These are phyloP conservation scores for Diarsia brunnea DNA, from an alignment of 2,888 invertebrate genomes.

Conservation along the genomic window DNA sequence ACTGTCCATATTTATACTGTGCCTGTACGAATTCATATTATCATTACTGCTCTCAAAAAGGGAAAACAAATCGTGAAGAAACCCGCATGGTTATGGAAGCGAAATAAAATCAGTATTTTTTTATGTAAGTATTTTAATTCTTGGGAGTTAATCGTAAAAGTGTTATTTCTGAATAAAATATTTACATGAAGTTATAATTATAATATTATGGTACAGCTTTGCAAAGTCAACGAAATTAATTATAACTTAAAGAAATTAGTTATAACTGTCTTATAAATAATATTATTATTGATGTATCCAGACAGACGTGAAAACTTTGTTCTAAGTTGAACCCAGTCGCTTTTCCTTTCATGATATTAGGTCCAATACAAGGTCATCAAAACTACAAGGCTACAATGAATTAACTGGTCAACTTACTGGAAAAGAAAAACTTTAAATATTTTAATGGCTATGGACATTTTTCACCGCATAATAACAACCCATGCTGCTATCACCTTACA, in stretches of 20 bases:
- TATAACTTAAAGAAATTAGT: too few species aligned
- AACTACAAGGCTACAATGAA: conserved; percentile 7
- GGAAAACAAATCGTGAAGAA: background rate
- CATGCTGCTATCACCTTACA: conserved; percentile 11
- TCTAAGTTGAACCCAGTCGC: background rate
- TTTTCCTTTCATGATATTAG: conserved; percentile 13
- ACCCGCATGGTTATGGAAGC: background rate
- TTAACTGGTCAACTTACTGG: background rate
- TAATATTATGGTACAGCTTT: background rate
- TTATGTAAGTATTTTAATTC: conserved; percentile 17
- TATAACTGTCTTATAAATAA: too few species aligned
- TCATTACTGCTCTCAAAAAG: background rate
- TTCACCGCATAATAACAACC: conserved; percentile 9
- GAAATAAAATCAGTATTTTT: conserved; percentile 16
- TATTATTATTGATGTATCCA: background rate
- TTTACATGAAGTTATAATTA: conserved; percentile 21
- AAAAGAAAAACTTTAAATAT: background rate
- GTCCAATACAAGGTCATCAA: background rate
- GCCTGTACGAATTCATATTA: too few species aligned
- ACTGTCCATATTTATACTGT: too few species aligned
- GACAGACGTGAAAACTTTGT: background rate
- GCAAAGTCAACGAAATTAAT: background rate
- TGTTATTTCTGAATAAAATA: conserved; percentile 21
- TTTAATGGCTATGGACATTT: conserved; percentile 4
- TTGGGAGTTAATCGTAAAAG: conserved; percentile 17